Percentiles rank a stretch among this genome's conserved stretches.
Evolutionary conservation across 2,113 vertebrate species (phyloP).

Genomic region (Nannobrachium achirus): DNA sequence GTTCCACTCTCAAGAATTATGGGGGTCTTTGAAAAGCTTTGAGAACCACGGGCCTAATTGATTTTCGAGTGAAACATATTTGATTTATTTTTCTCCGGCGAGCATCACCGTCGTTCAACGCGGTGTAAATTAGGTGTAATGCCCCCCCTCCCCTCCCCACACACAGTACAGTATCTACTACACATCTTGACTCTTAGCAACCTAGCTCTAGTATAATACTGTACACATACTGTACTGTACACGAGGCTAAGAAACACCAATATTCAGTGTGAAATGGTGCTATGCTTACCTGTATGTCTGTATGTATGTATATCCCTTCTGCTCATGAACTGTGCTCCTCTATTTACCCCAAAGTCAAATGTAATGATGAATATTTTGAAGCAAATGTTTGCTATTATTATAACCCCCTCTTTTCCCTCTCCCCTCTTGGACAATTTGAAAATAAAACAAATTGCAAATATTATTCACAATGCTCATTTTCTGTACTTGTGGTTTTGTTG

Average conservation of each 20-base stretch:
- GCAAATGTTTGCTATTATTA: constrained; percentile 72
- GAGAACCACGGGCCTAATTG: no score
- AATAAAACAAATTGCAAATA: constrained; percentile 77
- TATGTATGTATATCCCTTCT: constrained; percentile 67
- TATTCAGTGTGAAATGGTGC: constrained; percentile 77
- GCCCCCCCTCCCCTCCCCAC: neutral
- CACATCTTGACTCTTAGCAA: constrained; percentile 53
- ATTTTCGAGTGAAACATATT: no score
- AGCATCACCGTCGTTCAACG: no score
- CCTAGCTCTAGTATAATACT: constrained; percentile 53
- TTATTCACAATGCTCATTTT: constrained; percentile 38
- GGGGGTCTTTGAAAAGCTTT: no score
- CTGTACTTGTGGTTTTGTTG: constrained; percentile 14
- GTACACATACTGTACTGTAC: constrained; percentile 55
- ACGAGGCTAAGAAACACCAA: constrained; percentile 65
- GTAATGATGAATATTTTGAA: constrained; percentile 74
- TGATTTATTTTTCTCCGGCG: no score
- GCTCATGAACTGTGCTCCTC: constrained; percentile 75
- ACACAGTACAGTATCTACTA: constrained; percentile 37
- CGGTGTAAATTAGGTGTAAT: no score
- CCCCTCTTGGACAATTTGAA: constrained; percentile 68
- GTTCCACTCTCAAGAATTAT: no score
- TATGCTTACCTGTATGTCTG: constrained; percentile 72
- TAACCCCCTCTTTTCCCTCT: constrained; percentile 43
- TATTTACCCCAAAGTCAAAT: constrained; percentile 75